Evolutionary conservation across 53 echinoderm and acorn worm species (phyloP), one percentile per base, ranked within the genome.

Genomic region (Actinopyga echinites): DNA sequence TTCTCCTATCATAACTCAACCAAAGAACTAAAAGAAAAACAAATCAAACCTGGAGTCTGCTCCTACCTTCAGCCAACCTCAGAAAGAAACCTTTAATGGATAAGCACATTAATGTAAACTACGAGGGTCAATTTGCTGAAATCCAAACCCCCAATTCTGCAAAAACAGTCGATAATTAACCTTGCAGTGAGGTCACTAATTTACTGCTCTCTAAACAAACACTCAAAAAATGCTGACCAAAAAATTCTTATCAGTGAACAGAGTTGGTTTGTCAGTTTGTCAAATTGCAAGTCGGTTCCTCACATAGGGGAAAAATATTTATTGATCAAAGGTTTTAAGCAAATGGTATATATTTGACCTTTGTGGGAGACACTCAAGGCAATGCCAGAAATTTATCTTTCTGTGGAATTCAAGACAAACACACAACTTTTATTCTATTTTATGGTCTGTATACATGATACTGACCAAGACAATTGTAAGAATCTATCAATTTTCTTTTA

Each of bases 331-430:
- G 71, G 71, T 71, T 71, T 49, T 38, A 71, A 21, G 25, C 71
- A 71, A 71, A 71, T 71, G 71, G 42, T 71, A 71, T 71, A 71
- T 71, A 71, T 71, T 71, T 71, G 71, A 71, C 71, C 71, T 71
- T 36, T 10, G 44, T 71, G 71, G 71, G 25, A 71, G 71, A 71
- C 71, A 40, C 44, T 28, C 71, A 71, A 71, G 71, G 71, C 23
- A 65, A 65, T 26, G 2, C 21, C 30, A 71, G 24, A 71, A 40
- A 71, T 71, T 40, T 71, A 71, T 71, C 71, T 71, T 71, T 40
- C 33, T 71, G 71, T n/a, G 71, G 71, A 22, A n/a, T 20, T 71
- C 1, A 1, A 71, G 44, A 40, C 71, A 71, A 71, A 71, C 22
- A 71, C 26, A 71, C 42, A 21, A 32, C 42, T 71, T 24, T 20